These are phyloP conservation scores for Tethea ocularis DNA, from an alignment of 2,888 invertebrate genomes.

Conservation along the genomic window DNA sequence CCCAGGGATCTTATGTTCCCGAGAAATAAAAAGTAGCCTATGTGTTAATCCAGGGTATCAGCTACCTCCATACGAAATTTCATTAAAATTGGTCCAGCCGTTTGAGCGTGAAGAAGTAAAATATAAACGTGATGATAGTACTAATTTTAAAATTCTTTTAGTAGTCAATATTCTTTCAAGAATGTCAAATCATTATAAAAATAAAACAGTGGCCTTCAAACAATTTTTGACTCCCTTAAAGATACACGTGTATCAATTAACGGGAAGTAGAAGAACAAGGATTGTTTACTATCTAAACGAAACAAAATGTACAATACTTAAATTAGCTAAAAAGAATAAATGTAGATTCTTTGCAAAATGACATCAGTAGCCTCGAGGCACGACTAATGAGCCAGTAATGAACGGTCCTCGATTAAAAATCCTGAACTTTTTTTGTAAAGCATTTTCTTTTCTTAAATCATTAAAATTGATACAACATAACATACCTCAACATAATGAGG, in stretches of 20 bases:
- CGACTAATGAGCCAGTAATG: constrained; percentile 66
- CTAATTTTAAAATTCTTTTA: no score
- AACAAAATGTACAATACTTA: constrained; percentile 62
- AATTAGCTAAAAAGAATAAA: constrained; percentile 69
- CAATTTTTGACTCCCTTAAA: constrained; percentile 7
- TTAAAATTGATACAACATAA: constrained; percentile 8
- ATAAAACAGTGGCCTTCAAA: no score
- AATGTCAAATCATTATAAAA: no score
- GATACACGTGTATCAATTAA: constrained; percentile 62
- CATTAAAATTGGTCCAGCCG: no score
- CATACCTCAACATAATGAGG: background rate
- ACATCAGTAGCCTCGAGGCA: constrained; percentile 57
- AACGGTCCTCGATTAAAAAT: constrained; percentile 61
- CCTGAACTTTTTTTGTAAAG: constrained; percentile 18
- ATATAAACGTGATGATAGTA: no score
- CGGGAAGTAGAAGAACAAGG: constrained; percentile 46
- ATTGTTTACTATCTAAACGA: constrained; percentile 34
- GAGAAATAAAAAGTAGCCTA: no score
- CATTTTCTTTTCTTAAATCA: background rate
- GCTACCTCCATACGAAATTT: no score
- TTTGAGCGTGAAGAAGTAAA: no score
- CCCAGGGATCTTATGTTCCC: no score
- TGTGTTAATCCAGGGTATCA: no score
- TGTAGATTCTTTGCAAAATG: constrained; percentile 44
- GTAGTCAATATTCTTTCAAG: no score